These are phyloP conservation scores for Bombus impatiens DNA, from an alignment of 1,140 invertebrate genomes.

Conservation along the genomic window DNA sequence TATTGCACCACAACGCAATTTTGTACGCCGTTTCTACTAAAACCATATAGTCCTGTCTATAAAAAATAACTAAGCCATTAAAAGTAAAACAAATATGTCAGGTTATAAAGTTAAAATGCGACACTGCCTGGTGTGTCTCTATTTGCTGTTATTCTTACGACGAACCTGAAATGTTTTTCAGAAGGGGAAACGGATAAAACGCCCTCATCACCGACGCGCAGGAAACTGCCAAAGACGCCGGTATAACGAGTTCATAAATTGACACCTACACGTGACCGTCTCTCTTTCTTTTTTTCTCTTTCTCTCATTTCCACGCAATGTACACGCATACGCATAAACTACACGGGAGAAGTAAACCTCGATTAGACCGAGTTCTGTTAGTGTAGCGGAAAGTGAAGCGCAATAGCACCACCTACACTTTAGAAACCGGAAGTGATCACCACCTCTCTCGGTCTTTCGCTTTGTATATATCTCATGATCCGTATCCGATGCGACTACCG, in stretches of 20 bases:
- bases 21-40: neutral
- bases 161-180: constrained; percentile 81
- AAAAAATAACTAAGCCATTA: neutral
- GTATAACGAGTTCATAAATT: constrained; percentile 88
- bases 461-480: constrained; percentile 40
- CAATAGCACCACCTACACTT: constrained; percentile 22
- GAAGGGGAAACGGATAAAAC: constrained; percentile 90
- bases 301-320: constrained; percentile 70
- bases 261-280: constrained; percentile 79
- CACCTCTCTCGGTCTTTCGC: constrained; percentile 29
- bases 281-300: constrained; percentile 68
- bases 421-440: constrained; percentile 8
- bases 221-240: constrained; percentile 97
- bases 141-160: constrained; percentile 1
- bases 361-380: constrained; percentile 57
- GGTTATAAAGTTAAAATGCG: neutral
- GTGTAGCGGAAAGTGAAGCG: constrained; percentile 33
- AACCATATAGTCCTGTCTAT: neutral
- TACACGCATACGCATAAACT: constrained; percentile 63
- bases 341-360: constrained; percentile 57
- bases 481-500: constrained; percentile 37
- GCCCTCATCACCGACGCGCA: constrained; percentile 92
- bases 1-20: neutral
- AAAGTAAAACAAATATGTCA: neutral
- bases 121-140: neutral